Evolutionary conservation across 2,888 invertebrate genomes (phyloP).

Genomic region (Meliscaeva auricollis): DNA sequence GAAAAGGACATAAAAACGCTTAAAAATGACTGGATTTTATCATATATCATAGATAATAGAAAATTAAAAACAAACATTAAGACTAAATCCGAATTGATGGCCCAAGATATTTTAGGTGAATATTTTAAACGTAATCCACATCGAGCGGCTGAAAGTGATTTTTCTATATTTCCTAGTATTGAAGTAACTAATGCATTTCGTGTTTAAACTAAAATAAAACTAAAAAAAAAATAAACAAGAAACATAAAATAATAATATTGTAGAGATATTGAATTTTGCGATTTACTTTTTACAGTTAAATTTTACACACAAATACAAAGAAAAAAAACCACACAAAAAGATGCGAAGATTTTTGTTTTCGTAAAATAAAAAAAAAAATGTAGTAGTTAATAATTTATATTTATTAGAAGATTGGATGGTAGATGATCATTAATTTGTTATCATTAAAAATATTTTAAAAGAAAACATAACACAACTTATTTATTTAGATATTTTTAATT

Average conservation of each 20-base stretch:
- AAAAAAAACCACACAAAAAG: not conserved
- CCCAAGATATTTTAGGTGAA: conserved; percentile 81
- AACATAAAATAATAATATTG: not conserved
- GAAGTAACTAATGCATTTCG: conserved; percentile 76
- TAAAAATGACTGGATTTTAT: conserved; percentile 80
- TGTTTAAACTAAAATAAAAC: conserved; percentile 47
- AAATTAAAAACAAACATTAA: conserved; percentile 49
- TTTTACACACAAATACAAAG: conserved; percentile 2
- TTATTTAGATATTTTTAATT: conserved; percentile 19
- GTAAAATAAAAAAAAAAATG: conserved; percentile 22
- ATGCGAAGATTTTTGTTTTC: conserved; percentile 42
- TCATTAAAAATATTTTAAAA: not conserved
- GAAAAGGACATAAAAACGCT: conserved; percentile 79
- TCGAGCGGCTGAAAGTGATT: conserved; percentile 81
- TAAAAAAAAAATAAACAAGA: conserved; percentile 6
- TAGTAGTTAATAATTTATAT: conserved; percentile 17
- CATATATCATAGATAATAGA: conserved; percentile 78
- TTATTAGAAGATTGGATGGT: not conserved
- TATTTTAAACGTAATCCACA: conserved; percentile 82
- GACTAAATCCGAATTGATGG: conserved; percentile 74
- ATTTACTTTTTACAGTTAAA: conserved; percentile 32
- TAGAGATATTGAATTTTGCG: conserved; percentile 24
- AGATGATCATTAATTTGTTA: conserved; percentile 24
- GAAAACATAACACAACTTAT: not conserved
- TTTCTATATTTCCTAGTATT: conserved; percentile 80